Evolutionary conservation across 2,113 vertebrate genomes (phyloP).

Genomic region (Elephas maximus): DNA sequence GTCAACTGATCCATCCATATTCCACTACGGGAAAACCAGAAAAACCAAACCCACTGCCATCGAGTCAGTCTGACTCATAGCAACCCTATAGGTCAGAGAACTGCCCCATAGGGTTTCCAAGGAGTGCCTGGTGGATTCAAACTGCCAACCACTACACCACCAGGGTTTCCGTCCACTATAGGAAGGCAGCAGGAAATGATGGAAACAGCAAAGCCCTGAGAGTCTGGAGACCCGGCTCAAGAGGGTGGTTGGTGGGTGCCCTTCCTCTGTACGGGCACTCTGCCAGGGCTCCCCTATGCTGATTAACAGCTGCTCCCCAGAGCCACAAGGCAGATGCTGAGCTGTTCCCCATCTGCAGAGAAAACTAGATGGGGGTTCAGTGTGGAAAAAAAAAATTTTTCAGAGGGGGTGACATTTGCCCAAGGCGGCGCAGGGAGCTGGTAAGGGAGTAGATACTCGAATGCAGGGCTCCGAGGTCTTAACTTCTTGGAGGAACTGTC

Average conservation of each 20-base stretch:
- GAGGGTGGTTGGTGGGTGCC: fast-evolving
- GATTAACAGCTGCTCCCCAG: not conserved
- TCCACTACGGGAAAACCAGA: not conserved
- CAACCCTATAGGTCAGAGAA: too few species aligned
- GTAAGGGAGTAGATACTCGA: fast-evolving
- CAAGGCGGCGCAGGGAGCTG: fast-evolving
- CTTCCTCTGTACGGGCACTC: not conserved
- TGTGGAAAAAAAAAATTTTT: too few species aligned
- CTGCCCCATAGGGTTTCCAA: too few species aligned
- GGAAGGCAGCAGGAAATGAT: not conserved
- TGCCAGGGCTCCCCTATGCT: fast-evolving
- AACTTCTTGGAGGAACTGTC: not conserved
- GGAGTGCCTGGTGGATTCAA: too few species aligned
- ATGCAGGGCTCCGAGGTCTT: fast-evolving
- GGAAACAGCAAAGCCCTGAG: not conserved
- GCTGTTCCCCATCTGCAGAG: not conserved
- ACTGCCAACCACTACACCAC: too few species aligned
- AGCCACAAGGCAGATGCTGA: fast-evolving
- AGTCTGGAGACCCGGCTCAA: not conserved
- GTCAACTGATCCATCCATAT: not conserved
- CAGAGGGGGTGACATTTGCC: not conserved
- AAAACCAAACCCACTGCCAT: too few species aligned
- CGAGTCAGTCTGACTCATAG: too few species aligned
- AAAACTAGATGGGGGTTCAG: not conserved
- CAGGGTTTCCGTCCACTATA: not conserved